Evolutionary conservation across 1,140 invertebrate genomes (phyloP), one percentile per base, ranked within the genome.

Genomic region (Patella vulgata): DNA sequence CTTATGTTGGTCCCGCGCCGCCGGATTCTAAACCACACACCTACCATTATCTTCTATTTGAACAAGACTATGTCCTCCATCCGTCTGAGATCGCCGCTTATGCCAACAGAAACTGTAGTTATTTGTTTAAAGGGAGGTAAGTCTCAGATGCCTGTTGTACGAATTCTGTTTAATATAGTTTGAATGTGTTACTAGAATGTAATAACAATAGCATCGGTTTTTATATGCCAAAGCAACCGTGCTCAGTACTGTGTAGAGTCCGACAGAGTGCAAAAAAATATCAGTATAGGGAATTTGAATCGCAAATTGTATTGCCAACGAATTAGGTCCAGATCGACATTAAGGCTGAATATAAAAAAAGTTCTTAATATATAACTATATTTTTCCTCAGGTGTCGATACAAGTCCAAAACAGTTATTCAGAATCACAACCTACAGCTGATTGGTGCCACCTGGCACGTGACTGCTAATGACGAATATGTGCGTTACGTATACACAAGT

Each of bases 41-140:
- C 39, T 74, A 71, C 58, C 68, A 68, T 50, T 64, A 66, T 50
- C 39, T 74, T 2, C 21, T 74, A 28, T 74, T 71, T 21, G 43
- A 63, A 48, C 71, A 74, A 30, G 44, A 6, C 3, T 3, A 25
- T 3, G 46, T 31, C 6, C 23, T 72, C 19, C 60, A 66, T 31
- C 63, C 62, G 0, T 27, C 33, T 21, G 25, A 47, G n/a, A 42
- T 53, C 9, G 8, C 60, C 12, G 39, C 36, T 9, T 66, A 69
- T 31, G 57, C 63, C 1, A 46, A 50, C n/a, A 21, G n/a, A 14
- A 62, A 60, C 17, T 59, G 48, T 27, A 61, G 63, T 31, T 59
- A 51, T 30, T 39, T 23, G 25, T 64, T 64, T 30, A 43, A 40
- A 17, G 64, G 59, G 23, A 44, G 48, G 51, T 70, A 53, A 59